Percentiles rank a stretch among this genome's conserved stretches.
Evolutionary conservation across 1,140 invertebrate species (phyloP).

Genomic region (Phymastichus coffea): DNA sequence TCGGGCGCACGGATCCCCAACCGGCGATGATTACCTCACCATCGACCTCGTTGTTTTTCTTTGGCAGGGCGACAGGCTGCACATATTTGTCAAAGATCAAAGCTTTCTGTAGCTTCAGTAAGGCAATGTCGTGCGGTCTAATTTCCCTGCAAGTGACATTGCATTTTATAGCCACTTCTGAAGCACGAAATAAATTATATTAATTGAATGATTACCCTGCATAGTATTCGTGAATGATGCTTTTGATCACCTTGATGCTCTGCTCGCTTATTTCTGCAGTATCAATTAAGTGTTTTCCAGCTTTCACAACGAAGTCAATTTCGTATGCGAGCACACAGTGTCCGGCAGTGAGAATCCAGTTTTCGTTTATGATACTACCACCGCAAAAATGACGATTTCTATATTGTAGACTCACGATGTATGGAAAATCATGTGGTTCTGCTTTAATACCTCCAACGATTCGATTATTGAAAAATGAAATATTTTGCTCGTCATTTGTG

Average conservation of each 20-base stretch:
- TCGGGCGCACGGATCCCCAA: slow-evolving; percentile 33
- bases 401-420: slow-evolving; percentile 46
- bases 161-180: too few relatives aligned
- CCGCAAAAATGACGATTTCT: slow-evolving; percentile 2
- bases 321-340: slow-evolving; percentile 7
- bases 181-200: slow-evolving; percentile 3
- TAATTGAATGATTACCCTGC: slow-evolving; percentile 42
- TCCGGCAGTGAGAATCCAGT: slow-evolving; percentile 14
- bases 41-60: neutral
- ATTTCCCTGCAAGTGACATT: slow-evolving; percentile 52
- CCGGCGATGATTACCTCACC: slow-evolving; percentile 31
- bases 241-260: slow-evolving; percentile 41
- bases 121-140: slow-evolving; percentile 63
- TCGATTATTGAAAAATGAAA: too few relatives aligned
- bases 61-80: slow-evolving; percentile 38
- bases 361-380: slow-evolving; percentile 6
- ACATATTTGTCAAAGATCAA: slow-evolving; percentile 59
- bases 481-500: too few relatives aligned
- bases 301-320: slow-evolving; percentile 34
- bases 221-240: slow-evolving; percentile 56
- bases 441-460: slow-evolving; percentile 52
- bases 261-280: slow-evolving; percentile 51
- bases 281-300: slow-evolving; percentile 40
- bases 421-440: slow-evolving; percentile 42
- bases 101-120: slow-evolving; percentile 59